Base-by-base conservation (phyloP, 2,888 invertebrate species). In the Dastarcus helophoroides region DNA sequence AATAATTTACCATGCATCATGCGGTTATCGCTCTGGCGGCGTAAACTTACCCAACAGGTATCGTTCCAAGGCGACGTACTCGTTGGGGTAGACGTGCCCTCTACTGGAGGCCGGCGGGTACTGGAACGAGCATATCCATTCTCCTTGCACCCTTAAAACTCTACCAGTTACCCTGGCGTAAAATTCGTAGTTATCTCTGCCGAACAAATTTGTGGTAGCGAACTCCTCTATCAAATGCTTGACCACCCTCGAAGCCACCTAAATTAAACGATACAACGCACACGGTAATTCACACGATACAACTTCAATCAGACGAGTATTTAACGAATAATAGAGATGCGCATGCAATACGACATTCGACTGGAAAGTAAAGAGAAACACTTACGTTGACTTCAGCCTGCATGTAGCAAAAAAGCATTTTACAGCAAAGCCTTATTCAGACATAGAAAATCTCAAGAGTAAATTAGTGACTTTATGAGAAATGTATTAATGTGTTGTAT, bases 141-240 rank as follows among this genome's bases (percentile, higher is more conserved):
- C 89, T 60, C 91, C 89, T 64, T 86, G 86, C 29, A 93, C 88
- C 50, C 89, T 79, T 41, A 93, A 68, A 43, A 93, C 88, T 32
- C 91, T 72, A 1, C 93, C 93, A 11, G 91, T 93, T 34, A 93
- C 91, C 21, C 90, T 73, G 14, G 91, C 91, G 63, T 94, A 94
- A 62, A 86, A 94, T 63, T 91, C 91, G 60, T 94, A 94, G 64
- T 90, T 90, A 38, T 84, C 83, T 28, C 85, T 75, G 2, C 95
- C 95, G 62, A 97, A 97, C 45, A 97, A 71, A 62, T 94, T 89
- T 39, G 88, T 85, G 17, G 89, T 84, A 35, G 94, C 93, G 68
- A 94, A 97, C 65, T 93, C 90, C 62, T 94, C 93, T 51, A 97
- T 95, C 61, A 97, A 76, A 59, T 93, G 85, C 55, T 93, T 89